Evolutionary conservation across 2,888 invertebrate genomes (phyloP), one percentile per base, ranked within the genome.

Genomic region (Nipponacmea schrenckii): DNA sequence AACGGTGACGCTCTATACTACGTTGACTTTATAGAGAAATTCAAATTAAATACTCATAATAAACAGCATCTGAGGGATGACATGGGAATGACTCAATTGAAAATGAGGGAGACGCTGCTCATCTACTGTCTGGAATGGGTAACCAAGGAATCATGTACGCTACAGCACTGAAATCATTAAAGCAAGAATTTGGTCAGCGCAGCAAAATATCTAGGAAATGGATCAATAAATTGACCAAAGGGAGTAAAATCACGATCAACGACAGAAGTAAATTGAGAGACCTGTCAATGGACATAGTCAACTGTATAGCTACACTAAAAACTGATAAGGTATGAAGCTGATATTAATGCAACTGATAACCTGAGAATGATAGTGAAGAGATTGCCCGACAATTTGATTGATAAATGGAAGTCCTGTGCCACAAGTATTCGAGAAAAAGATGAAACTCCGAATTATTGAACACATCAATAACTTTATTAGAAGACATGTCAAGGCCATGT

Each of bases 31-130:
- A 31, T 68, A 20, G 68, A 68, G 27, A 15, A 46, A 14, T 68
- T 68, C 20, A 63, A 68, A 62, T 62, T 62, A 8, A 31, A 68
- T 31, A 48, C 62, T 17, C 68, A 68, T 20, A 44, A 68, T 62
- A 68, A 68, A 26, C 62, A 27, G 3, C 63, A 62, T 68, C n/a
- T 68, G 39, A 68, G 50, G 2, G 68, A 68, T 62, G 68, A 68
- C 20, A 27, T 68, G 17, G 31, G 68, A 62, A 62, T 68, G 62
- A 63, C 45, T 3, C 68, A 68, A 48, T 27, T 68, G 2, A 68
- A 39, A 62, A 31, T 39, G n/a, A 4, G 14, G 68, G 68, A 5
- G 68, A 68, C 7, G 68, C 68, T n/a, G 62, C 62, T 4, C 3
- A 20, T 2, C 17, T 46, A 20, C 39, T 39, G n/a, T n/a, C n/a